Base-by-base conservation (phyloP, 2,888 invertebrate genomes). In the Deilephila elpenor region DNA sequence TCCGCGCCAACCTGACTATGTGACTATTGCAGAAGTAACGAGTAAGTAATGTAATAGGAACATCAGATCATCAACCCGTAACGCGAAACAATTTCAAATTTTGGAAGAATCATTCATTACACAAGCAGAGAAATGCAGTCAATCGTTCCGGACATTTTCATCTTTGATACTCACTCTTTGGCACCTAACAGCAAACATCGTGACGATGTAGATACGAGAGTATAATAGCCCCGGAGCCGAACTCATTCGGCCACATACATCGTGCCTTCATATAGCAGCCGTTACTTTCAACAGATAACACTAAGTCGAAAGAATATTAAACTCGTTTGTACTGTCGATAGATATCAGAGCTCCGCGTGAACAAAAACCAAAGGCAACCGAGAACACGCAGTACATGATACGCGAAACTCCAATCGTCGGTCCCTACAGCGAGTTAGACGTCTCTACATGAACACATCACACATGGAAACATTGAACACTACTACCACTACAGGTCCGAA, bases 131-230 rank as follows among this genome's bases (percentile, higher is more conserved):
- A 89, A 89, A 92, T 91, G 91, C 91, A 87, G 89, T 88, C 87
- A 79, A 84, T 91, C 86, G 90, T 91, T 90, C 88, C 90, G 88
- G 89, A 91, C 88, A 90, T 87, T 93, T 93, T 94, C 83, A 88
- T 92, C 94, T 94, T 94, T 94, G 94, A 94, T 94, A 93, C 88
- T 89, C 91, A 91, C 88, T 94, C 94, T 94, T 94, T 94, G 94
- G 94, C 94, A 94, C 94, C 93, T 92, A 92, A 92, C 89, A 86
- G 83, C 78, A 85, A 84, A 90, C 85, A 86, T 90, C 88, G 84
- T 84, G 87, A 84, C 86, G 86, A 87, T 86, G 85, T 87, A 85
- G 83, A 83, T 79, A 67, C 59, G 59, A 67, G 34, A 61, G 70
- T 34, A 71, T 60, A 60, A 59, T 60, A 60, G 71, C 60, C 51